Conservation (phyloP, 2,888 invertebrate species). For the Orchesellides sinensis region DNA sequence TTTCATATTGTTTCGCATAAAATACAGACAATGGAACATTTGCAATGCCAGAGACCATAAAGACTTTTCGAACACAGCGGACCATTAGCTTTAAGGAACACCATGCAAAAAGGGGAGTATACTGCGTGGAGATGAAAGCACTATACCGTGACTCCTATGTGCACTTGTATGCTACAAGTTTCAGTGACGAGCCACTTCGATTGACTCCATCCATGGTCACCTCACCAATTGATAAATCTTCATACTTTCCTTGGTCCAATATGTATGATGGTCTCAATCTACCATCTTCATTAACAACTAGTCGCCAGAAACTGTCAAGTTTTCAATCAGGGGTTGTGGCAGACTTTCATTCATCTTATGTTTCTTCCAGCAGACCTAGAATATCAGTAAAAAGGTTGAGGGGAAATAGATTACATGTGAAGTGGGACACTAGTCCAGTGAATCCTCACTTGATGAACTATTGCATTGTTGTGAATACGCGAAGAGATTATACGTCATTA, state of each 20-base stretch:
- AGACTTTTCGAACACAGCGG: slow-evolving; percentile 74
- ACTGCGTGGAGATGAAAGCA: slow-evolving; percentile 74
- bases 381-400: slow-evolving; percentile 68
- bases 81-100: slow-evolving; percentile 71
- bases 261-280: slow-evolving; percentile 48
- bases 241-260: slow-evolving; percentile 53
- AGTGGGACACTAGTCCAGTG: slow-evolving; percentile 77
- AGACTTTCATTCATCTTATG: slow-evolving; percentile 45
- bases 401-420: slow-evolving; percentile 72
- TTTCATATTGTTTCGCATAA: not conserved
- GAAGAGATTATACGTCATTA: slow-evolving; percentile 78
- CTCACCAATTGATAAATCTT: slow-evolving; percentile 26
- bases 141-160: slow-evolving; percentile 75
- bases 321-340: slow-evolving; percentile 35
- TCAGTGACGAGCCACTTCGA: slow-evolving; percentile 50
- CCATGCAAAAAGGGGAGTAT: slow-evolving; percentile 71
- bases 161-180: slow-evolving; percentile 73
- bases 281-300: slow-evolving; percentile 13
- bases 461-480: slow-evolving; percentile 79
- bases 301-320: slow-evolving; percentile 32
- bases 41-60: slow-evolving; percentile 60
- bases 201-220: slow-evolving; percentile 32
- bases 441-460: slow-evolving; percentile 79
- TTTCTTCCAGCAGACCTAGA: slow-evolving; percentile 55
- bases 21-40: slow-evolving; percentile 58